Evolutionary conservation across 2,797 vertebrate genomes (phyloP).

Genomic region (Balearica regulorum): DNA sequence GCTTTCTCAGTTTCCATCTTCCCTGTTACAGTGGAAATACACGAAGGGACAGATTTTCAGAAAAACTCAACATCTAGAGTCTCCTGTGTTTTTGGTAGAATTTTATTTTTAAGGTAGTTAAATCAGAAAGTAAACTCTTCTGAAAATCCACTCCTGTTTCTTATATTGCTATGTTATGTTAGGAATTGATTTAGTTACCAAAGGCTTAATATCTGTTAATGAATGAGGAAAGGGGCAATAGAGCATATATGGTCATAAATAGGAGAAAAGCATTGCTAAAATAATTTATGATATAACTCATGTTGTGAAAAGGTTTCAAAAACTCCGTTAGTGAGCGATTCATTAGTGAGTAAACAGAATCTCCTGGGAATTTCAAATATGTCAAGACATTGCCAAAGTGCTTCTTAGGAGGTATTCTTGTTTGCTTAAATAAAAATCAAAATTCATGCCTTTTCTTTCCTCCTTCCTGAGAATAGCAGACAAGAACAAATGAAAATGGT

Average conservation of each 20-base stretch:
- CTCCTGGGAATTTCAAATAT: not conserved
- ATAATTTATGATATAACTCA: not conserved
- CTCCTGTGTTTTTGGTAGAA: not conserved
- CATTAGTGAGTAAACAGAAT: not conserved
- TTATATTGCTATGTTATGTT: not conserved
- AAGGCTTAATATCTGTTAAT: not conserved
- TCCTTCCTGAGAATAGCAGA: conserved; percentile 53
- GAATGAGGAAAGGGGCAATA: not conserved
- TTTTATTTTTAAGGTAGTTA: not conserved
- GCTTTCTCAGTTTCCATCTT: not conserved
- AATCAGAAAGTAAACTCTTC: not conserved
- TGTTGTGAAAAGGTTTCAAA: not conserved
- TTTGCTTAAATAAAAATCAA: conserved; percentile 74
- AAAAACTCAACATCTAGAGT: not conserved
- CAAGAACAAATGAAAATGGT: conserved; percentile 70
- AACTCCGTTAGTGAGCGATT: not conserved
- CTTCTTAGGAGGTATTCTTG: conserved; percentile 64
- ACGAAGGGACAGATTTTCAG: not conserved
- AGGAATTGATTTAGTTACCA: not conserved
- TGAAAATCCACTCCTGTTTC: not conserved
- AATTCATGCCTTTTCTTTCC: conserved; percentile 50
- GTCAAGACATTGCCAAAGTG: not conserved
- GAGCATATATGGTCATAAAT: not conserved
- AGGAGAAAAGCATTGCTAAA: not conserved
- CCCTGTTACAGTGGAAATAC: not conserved